These are phyloP conservation scores for Troides aeacus DNA, from an alignment of 2,888 invertebrate genomes.

Conservation along the genomic window DNA sequence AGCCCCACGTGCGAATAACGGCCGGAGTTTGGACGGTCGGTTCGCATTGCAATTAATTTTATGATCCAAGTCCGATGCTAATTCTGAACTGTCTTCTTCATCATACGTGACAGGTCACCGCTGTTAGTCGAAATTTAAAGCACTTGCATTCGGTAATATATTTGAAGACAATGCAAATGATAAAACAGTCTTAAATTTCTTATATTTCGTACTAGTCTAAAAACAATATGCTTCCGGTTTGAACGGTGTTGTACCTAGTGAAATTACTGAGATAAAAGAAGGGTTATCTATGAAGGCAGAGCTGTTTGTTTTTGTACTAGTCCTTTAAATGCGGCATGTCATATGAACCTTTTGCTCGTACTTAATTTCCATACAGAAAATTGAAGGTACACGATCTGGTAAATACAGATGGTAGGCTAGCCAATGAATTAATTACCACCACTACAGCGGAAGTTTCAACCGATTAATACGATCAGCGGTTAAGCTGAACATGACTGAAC, in stretches of 20 bases:
- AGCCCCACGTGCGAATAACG: constrained; percentile 65
- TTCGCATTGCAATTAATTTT: constrained; percentile 67
- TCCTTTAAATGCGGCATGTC: no score
- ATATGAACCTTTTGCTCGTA: no score
- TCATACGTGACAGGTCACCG: constrained; percentile 29
- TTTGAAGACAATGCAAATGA: not conserved
- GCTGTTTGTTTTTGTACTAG: no score
- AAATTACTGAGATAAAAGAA: no score
- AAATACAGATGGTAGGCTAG: not conserved
- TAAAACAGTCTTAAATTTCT: no score
- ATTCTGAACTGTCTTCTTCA: constrained; percentile 27
- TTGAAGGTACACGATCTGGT: not conserved
- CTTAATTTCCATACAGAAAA: no score
- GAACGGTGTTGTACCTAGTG: no score
- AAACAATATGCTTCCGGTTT: no score
- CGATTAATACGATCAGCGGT: constrained; percentile 1
- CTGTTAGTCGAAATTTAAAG: not conserved
- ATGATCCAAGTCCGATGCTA: constrained; percentile 47
- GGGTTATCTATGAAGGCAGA: no score
- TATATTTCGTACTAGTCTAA: no score
- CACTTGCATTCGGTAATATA: not conserved
- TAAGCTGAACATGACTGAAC: constrained; percentile 7
- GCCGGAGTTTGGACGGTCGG: constrained; percentile 52
- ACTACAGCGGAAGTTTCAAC: no score
- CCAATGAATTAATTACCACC: not conserved